phyloP scores from a whole-genome alignment of 2,888 invertebrate species.

The Sympetrum striolatum region DNA sequence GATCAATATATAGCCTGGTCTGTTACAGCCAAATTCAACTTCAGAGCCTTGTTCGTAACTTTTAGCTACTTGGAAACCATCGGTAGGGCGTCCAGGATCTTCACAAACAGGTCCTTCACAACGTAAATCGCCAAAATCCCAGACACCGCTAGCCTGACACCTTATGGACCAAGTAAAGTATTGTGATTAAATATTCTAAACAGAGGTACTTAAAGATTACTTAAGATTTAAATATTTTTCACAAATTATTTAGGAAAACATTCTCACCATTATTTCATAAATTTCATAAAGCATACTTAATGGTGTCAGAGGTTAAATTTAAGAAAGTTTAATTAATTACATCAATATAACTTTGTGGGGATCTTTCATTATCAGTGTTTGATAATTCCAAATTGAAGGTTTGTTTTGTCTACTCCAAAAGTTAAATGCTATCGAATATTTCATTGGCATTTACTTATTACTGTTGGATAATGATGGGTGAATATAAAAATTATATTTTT shows the following conservation, averaged over 20 bases:
- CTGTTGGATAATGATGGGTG: too few relatives aligned
- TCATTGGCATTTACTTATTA: too few relatives aligned
- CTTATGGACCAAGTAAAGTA: conserved; percentile 54
- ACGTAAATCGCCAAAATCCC: conserved; percentile 96
- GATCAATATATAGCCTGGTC: conserved; percentile 91
- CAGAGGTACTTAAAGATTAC: background rate
- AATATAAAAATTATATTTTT: too few relatives aligned
- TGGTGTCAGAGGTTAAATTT: too few relatives aligned
- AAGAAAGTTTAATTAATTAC: too few relatives aligned
- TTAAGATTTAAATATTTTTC: background rate
- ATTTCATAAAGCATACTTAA: too few relatives aligned
- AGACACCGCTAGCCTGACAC: conserved; percentile 90
- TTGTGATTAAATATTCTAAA: background rate
- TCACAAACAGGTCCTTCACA: conserved; percentile 98
- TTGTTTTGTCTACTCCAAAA: too few relatives aligned
- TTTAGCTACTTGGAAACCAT: conserved; percentile 83
- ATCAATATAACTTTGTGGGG: too few relatives aligned
- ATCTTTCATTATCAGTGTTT: too few relatives aligned
- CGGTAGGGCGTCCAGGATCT: conserved; percentile 93
- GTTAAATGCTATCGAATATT: too few relatives aligned
- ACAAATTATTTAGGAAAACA: background rate
- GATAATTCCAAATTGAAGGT: too few relatives aligned
- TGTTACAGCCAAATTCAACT: conserved; percentile 86
- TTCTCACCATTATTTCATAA: background rate
- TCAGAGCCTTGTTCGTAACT: conserved; percentile 77